Base-by-base conservation (phyloP, 2,888 invertebrate genomes). In the Drosophila percnosoma region DNA sequence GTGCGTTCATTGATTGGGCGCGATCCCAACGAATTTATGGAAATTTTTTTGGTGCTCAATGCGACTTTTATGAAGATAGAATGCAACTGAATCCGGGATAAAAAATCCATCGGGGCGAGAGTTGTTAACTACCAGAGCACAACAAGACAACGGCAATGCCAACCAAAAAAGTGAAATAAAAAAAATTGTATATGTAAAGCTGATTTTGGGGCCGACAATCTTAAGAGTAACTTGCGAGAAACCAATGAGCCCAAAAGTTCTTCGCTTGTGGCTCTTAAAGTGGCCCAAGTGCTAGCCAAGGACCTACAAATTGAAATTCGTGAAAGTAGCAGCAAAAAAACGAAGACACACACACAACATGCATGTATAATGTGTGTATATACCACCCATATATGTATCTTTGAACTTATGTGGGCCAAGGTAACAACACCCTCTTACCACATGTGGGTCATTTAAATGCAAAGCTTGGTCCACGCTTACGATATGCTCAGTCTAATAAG, bases 11-110 rank as follows among this genome's bases (percentile, higher is more conserved):
- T 87, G 90, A 90, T 87, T 89, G 82, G 52, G 21, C 68, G 59
- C 69, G 68, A 76, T 70, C 58, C 75, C 73, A 68, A 54, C 61
- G 73, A 89, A 83, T 90, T 86, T 90, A 86, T 86, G 90, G 78
- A 90, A 87, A 88, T 79, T 57, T 45, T 42, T 60, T 48, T 76
- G 60, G 53, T 64, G 68, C 72, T 76, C 67, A 73, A 65, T 74
- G 83, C 72, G 86, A 90, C 89, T 74, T 87, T 87, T 90, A 87
- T 89, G 90, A 75, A 79, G 87, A 90, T 84, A 77, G 72, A 89
- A 80, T 85, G 85, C 90, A 85, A 83, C 85, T 89, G 86, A 60
- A 77, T 53, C 59, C 51, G 58, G 53, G 36, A 54, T 67, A 64
- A 53, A 31, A 45, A 65, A 58, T 61, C 61, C 24, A 29, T 40